A percentile compares a stretch with the other conserved stretches of the same genome.
Evolutionary conservation across 2,888 invertebrate species (phyloP).

Genomic region (Eupeodes latifasciatus): DNA sequence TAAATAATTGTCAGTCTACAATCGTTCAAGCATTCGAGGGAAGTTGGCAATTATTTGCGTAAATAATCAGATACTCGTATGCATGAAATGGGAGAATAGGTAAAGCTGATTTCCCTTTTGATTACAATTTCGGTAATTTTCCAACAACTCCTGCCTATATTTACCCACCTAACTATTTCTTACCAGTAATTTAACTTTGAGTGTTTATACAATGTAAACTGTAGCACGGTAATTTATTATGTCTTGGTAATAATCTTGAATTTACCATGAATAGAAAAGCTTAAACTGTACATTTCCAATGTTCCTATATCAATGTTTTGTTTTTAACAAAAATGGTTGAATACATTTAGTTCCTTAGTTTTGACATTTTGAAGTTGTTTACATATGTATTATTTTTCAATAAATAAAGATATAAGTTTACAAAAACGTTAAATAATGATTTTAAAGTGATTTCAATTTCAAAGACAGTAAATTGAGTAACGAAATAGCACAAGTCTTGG

Average conservation of each 20-base stretch:
- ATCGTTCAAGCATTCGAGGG: constrained; percentile 60
- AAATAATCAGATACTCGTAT: constrained; percentile 44
- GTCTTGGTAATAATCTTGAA: not conserved
- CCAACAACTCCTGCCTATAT: not conserved
- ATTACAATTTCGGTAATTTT: constrained; percentile 53
- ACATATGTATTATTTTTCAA: too few relatives aligned
- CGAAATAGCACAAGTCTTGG: too few relatives aligned
- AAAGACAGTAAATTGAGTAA: too few relatives aligned
- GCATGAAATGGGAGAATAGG: constrained; percentile 14
- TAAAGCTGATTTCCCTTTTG: constrained; percentile 8
- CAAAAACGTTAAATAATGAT: too few relatives aligned
- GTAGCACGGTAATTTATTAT: not conserved
- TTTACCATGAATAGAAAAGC: not conserved
- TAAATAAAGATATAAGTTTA: too few relatives aligned
- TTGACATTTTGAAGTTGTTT: too few relatives aligned
- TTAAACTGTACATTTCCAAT: too few relatives aligned
- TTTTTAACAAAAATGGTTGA: too few relatives aligned
- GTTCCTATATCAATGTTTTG: too few relatives aligned
- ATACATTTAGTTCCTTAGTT: too few relatives aligned
- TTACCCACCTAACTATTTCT: not conserved
- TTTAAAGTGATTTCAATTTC: too few relatives aligned
- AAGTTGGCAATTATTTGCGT: constrained; percentile 70
- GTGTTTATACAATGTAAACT: not conserved
- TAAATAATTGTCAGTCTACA: constrained; percentile 61
- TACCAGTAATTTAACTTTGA: not conserved